phyloP scores from a whole-genome alignment of 2,888 invertebrate genomes.

The Nomada goodeniana region DNA sequence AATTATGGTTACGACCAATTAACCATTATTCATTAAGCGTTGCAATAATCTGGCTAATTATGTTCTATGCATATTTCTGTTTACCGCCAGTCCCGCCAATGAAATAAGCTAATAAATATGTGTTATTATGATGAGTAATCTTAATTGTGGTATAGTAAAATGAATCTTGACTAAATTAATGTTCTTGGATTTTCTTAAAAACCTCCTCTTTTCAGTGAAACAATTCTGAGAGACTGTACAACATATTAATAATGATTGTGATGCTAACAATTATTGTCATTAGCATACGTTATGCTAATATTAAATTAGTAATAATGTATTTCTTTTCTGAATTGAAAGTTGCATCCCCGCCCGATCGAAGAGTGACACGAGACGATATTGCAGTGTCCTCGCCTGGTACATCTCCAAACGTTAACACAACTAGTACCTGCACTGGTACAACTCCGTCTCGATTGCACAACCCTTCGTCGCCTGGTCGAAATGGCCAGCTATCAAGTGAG shows the following conservation, averaged over 20 bases:
- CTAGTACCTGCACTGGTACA: constrained; percentile 82
- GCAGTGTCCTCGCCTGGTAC: constrained; percentile 83
- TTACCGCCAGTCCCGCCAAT: too few species aligned
- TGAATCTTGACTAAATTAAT: too few species aligned
- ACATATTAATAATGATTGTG: too few species aligned
- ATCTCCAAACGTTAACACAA: constrained; percentile 84
- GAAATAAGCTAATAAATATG: too few species aligned
- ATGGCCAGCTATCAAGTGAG: constrained; percentile 85
- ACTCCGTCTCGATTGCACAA: constrained; percentile 73
- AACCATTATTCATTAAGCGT: not conserved
- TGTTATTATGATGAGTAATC: too few species aligned
- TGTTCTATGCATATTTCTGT: not conserved
- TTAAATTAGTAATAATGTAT: not conserved
- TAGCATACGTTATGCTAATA: not conserved
- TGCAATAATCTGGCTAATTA: constrained; percentile 4
- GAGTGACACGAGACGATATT: constrained; percentile 87
- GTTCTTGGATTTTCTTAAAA: too few species aligned
- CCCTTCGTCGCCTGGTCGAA: constrained; percentile 81
- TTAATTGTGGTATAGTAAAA: too few species aligned
- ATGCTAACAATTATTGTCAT: too few species aligned
- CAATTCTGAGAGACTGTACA: too few species aligned
- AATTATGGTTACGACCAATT: constrained; percentile 22
- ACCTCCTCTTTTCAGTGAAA: too few species aligned
- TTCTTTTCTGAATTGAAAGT: constrained; percentile 85
- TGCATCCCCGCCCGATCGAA: constrained; percentile 92